Base-by-base conservation (phyloP, 1,140 invertebrate species). In the Brachionus koreanus region DNA sequence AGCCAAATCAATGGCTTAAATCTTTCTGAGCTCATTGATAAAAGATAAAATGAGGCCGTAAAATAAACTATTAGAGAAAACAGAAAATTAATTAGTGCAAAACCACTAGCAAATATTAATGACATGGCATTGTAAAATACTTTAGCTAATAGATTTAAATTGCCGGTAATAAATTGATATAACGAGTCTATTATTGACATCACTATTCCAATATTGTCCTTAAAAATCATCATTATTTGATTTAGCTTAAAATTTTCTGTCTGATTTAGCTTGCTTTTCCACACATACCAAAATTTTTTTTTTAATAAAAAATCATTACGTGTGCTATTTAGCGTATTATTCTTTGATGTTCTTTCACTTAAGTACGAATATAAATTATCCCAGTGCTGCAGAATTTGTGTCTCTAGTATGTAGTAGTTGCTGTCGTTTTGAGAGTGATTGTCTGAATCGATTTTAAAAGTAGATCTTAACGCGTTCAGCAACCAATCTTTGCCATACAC, bases 401-500 rank as follows among this genome's bases (percentile, higher is more conserved):
- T 92, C 86, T 98, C 96, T 19, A 98, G 89, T 52, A 86, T 84
- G 72, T 87, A 82, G 35, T 86, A 85, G 23, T 86, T 84, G 52
- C 87, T 87, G 16, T 86, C 46, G 77, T 87, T 86, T 57, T 86
- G 84, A 63, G 85, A 83, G 23, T 87, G 77, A 57, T 87, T 85
- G 43, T 83, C 82, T 6, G 33, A 65, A n/a, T 65, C 33, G 2
- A n/a, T 65, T 12, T 69, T 19, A 57, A 87, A 61, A 16, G 43
- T 77, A 83, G 85, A 74, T 87, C 90, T 90, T 88, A 95, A 93
- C 85, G 92, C 91, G 84, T 92, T 92, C 3, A 93, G 93, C 84
- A 96, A 93, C 83, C 93, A 94, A 86, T 93, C 92, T 84, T 94
- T 90, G 12, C 95, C 95, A 89, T 96, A 95, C 13, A 93, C 90